A percentile compares a stretch with the other conserved stretches of the same genome.
Conservation (phyloP, 2,888 invertebrate genomes). For the Ceriagrion tenellum region DNA sequence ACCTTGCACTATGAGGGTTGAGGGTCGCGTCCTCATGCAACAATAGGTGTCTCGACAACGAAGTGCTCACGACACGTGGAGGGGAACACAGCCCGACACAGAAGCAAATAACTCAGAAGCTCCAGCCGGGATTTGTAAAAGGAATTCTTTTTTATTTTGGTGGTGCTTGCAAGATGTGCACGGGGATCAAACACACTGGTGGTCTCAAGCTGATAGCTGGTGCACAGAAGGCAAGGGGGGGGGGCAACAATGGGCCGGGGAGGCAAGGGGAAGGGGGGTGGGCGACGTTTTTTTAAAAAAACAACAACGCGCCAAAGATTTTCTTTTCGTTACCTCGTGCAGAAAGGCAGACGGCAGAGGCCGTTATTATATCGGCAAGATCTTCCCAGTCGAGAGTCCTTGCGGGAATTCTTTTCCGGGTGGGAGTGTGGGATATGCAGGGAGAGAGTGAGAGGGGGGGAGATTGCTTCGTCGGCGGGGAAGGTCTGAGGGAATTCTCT, state of each 20-base stretch:
- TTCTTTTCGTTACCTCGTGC: constrained; percentile 17
- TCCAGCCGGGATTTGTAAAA: not conserved
- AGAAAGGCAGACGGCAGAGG: not conserved
- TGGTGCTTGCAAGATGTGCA: not conserved
- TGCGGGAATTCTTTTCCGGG: not conserved
- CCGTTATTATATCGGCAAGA: not conserved
- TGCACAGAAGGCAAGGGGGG: not conserved
- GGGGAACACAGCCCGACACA: not conserved
- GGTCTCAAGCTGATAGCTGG: not conserved
- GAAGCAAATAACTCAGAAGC: not conserved
- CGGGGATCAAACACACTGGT: not conserved
- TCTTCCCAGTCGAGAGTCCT: not conserved
- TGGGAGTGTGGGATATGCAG: not conserved
- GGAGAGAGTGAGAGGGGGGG: not conserved
- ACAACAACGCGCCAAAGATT: not conserved
- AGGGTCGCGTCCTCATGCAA: not conserved
- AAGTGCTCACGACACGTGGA: not conserved
- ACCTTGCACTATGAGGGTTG: not conserved
- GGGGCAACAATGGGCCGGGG: not conserved
- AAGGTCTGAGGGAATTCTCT: not conserved
- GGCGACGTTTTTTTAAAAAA: no score
- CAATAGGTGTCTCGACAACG: not conserved
- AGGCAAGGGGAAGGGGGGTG: not conserved
- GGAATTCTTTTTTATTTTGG: not conserved
- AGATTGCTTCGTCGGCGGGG: not conserved